Conservation (phyloP, 1,140 invertebrate species). For the Melitaea cinxia region DNA sequence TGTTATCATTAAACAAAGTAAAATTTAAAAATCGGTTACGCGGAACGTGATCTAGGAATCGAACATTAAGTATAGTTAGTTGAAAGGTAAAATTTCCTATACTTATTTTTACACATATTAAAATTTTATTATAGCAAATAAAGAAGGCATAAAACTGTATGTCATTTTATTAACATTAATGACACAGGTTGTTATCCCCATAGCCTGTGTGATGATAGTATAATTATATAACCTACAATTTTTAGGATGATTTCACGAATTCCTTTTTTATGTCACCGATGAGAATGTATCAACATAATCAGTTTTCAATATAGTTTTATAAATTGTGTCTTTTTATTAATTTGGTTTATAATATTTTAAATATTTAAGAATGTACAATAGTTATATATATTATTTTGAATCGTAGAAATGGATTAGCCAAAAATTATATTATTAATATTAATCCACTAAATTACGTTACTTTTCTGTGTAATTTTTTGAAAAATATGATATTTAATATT, state of each 20-base stretch:
- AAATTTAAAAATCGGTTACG: too few relatives aligned
- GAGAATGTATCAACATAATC: too few relatives aligned
- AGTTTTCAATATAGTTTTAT: neutral
- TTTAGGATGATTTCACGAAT: too few relatives aligned
- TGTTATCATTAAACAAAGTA: too few relatives aligned
- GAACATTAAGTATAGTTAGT: too few relatives aligned
- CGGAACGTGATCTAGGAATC: too few relatives aligned
- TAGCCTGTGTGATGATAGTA: too few relatives aligned
- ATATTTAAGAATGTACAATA: slow-evolving; percentile 2
- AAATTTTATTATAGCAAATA: neutral
- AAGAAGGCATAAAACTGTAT: neutral
- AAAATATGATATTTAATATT: neutral
- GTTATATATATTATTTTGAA: neutral
- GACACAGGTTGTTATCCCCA: neutral
- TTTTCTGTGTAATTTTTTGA: neutral
- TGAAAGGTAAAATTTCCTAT: too few relatives aligned
- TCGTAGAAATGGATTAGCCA: neutral
- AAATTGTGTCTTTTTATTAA: neutral
- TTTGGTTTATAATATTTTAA: neutral
- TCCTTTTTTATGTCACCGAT: slow-evolving; percentile 2
- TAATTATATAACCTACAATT: too few relatives aligned
- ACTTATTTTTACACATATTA: neutral
- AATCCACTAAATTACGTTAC: neutral
- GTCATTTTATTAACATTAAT: neutral
- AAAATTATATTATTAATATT: neutral